Evolutionary conservation across 2,888 invertebrate species (phyloP), one percentile per base, ranked within the genome.

Genomic region (Leptinotarsa haldemani): DNA sequence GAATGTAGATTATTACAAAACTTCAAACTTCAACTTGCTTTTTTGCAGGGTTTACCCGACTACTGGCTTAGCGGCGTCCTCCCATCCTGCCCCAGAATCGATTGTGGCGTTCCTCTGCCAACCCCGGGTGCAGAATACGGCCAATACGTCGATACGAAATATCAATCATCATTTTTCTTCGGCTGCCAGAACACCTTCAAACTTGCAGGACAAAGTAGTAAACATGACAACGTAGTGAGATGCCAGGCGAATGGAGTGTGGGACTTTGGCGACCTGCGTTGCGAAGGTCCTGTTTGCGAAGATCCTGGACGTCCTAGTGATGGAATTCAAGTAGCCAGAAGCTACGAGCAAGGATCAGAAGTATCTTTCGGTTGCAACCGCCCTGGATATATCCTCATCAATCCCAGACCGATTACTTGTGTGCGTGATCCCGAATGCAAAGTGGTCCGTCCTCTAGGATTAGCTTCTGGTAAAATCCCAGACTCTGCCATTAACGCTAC

Each of bases 171-270:
- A 3, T 97, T 98, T 89, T 97, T 95, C 90, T 98, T 98, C 85
- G 97, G 97, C 50, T 98, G 98, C 83, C 96, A 97, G 88, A 96
- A 97, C 78, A 98, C 98, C 0, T 98, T 98, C 85, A 96, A 96
- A 85, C 89, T 97, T 18, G 96, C 96, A 22, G 97, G 97, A 2
- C 96, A 97, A 88, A 96, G 97, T 1, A 94, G 93, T 78, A 93
- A 94, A 81, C 94, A 97, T 80, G 97, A 98, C 83, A 96, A 96
- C 85, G 94, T 95, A 15, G 98, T 99, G 0, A 90, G 94, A 77
- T 98, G 98, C 87, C 94, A 95, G 88, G 93, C 94, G 1, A 97
- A 97, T 84, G 96, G 97, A 2, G 94, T 95, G 76, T 99, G 99
- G 99, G 98, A 98, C 89, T 97, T 98, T 86, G 98, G 98, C 46